These are phyloP conservation scores for Tragelaphus oryx DNA, from an alignment of 2,797 vertebrate genomes.

Conservation along the genomic window DNA sequence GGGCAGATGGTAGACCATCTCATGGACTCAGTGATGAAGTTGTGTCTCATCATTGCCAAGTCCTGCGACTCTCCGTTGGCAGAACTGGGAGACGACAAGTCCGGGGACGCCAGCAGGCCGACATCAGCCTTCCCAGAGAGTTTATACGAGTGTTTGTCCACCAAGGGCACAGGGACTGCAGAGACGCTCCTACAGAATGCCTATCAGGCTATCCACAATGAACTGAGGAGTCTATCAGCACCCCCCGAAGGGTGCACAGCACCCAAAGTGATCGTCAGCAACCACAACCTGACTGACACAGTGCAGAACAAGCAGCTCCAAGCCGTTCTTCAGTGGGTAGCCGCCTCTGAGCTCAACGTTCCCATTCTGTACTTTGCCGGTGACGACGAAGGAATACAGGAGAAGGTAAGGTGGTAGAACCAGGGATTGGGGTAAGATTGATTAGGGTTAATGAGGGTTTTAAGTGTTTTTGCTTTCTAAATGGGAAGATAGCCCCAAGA, in stretches of 20 bases:
- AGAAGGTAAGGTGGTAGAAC: slow-evolving; percentile 69
- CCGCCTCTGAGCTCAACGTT: slow-evolving; percentile 71
- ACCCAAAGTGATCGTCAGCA: slow-evolving; percentile 67
- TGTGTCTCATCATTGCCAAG: slow-evolving; percentile 73
- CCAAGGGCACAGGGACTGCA: slow-evolving; percentile 50
- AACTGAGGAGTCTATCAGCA: slow-evolving; percentile 44
- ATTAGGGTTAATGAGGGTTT: not conserved
- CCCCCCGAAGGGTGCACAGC: not conserved
- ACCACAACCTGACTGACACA: slow-evolving; percentile 63
- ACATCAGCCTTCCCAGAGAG: slow-evolving; percentile 43
- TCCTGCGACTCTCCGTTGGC: slow-evolving; percentile 71
- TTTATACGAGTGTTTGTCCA: slow-evolving; percentile 60
- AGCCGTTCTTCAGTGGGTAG: slow-evolving; percentile 72
- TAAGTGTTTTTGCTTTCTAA: not conserved
- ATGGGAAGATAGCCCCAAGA: not conserved
- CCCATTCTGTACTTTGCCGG: slow-evolving; percentile 68
- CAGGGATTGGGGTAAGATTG: not conserved
- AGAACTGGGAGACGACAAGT: slow-evolving; percentile 61
- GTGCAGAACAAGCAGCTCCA: slow-evolving; percentile 71
- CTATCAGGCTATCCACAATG: slow-evolving; percentile 62
- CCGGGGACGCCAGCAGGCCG: slow-evolving; percentile 44
- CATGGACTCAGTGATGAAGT: slow-evolving; percentile 74
- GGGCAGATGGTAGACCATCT: slow-evolving; percentile 63
- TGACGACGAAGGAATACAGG: slow-evolving; percentile 67
- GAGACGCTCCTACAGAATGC: slow-evolving; percentile 62